Evolutionary conservation across 2,113 vertebrate species (phyloP), one percentile per base, ranked within the genome.

Genomic region (Hippocampus mohnikei): DNA sequence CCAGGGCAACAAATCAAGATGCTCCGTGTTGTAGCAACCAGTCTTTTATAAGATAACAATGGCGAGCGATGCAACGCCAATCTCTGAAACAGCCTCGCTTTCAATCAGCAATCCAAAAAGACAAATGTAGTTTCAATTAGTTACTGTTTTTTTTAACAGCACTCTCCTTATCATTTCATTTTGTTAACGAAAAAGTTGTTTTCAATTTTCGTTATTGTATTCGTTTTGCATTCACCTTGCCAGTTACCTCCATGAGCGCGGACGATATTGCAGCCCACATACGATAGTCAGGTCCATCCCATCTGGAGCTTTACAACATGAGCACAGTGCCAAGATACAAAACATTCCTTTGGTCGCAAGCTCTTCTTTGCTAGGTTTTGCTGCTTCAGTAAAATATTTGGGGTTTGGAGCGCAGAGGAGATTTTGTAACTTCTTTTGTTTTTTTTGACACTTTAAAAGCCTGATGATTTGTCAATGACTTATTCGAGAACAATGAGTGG

Each of bases 1-100:
- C 33, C 33, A 37, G 71, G 80, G 77, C 73, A 85, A 93, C 81
- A 93, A 93, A 93, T 90, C 86, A 92, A 70, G 65, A 61, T 9
- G 72, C 70, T 64, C 59, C 18, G 41, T 85, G 84, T 89, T 85
- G 79, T 78, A 86, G 88, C 82, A 91, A 86, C 83, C 71, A 41
- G 56, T 46, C 71, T 83, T 84, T 79, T 90, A 81, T 84, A 84
- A 78, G 80, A 84, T 84, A 85, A 82, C 82, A 80, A 44, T 20
- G 63, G 67, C 69, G 72, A 72, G 74, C 41, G n/a, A 90, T 20
- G 8, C 8, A 27, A 23, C 7, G 66, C 60, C n/a, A 48, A 10
- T 69, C 69, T 80, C 70, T 15, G 56, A 53, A 62, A 13, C 50
- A 66, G 63, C 72, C 44, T 81, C 29, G 74, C 1, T 8, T 74